Conservation (phyloP, 2,888 invertebrate genomes). For the Melanchra persicariae region DNA sequence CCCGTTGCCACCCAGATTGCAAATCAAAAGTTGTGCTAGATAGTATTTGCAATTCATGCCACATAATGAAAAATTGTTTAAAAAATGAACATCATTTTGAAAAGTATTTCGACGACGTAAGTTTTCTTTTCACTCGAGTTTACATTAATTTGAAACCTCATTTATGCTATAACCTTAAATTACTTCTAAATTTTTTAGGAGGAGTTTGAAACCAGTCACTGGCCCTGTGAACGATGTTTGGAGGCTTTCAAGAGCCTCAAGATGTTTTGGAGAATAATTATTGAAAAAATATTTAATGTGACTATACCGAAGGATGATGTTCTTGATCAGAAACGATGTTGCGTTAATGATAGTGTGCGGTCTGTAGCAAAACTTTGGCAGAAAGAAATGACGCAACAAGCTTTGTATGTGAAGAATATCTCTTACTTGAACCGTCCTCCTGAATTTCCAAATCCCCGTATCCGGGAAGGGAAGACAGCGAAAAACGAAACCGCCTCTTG, state of each 20-base stretch:
- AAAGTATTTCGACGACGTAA: slow-evolving; percentile 84
- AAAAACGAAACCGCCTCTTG: slow-evolving; percentile 22
- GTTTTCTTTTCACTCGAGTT: slow-evolving; percentile 31
- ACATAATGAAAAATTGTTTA: slow-evolving; percentile 81
- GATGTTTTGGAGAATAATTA: slow-evolving; percentile 86
- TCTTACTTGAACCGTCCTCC: slow-evolving; percentile 57
- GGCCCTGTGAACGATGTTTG: slow-evolving; percentile 86
- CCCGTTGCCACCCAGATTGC: slow-evolving; percentile 83
- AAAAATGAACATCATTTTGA: slow-evolving; percentile 76
- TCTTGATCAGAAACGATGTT: slow-evolving; percentile 56
- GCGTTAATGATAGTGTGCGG: slow-evolving; percentile 70
- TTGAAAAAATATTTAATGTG: slow-evolving; percentile 82
- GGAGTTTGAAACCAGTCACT: slow-evolving; percentile 84
- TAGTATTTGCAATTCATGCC: slow-evolving; percentile 81
- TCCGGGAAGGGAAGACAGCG: slow-evolving; percentile 24
- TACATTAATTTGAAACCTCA: neutral
- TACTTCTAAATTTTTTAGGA: slow-evolving; percentile 73
- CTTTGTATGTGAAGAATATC: slow-evolving; percentile 75
- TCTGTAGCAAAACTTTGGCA: slow-evolving; percentile 81
- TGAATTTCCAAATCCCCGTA: slow-evolving; percentile 27
- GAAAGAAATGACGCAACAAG: slow-evolving; percentile 80
- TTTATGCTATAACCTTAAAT: neutral
- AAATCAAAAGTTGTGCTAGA: slow-evolving; percentile 84
- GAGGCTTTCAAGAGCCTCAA: slow-evolving; percentile 85
- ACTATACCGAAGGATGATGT: slow-evolving; percentile 72